Evolutionary conservation across 1,140 invertebrate species (phyloP).

Genomic region (Phortica variegata): DNA sequence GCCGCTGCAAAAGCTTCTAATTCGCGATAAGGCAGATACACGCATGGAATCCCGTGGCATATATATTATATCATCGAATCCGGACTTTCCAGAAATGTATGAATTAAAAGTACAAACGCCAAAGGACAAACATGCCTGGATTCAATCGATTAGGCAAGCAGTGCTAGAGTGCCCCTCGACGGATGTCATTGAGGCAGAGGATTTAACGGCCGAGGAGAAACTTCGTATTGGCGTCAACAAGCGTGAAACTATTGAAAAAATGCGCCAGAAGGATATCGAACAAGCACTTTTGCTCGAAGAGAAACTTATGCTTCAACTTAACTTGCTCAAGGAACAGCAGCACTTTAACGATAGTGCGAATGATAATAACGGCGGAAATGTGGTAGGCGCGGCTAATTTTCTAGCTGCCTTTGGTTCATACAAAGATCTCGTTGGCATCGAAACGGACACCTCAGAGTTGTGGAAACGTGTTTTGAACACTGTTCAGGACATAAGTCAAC

Average conservation of each 20-base stretch:
- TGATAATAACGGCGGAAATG: constrained; percentile 13
- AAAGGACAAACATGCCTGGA: constrained; percentile 87
- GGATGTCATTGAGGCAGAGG: constrained; percentile 62
- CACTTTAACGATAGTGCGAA: constrained; percentile 21
- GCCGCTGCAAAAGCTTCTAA: constrained; percentile 84
- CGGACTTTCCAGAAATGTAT: constrained; percentile 91
- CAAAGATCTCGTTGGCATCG: constrained; percentile 62
- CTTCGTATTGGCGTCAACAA: constrained; percentile 71
- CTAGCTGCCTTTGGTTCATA: constrained; percentile 59
- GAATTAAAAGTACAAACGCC: constrained; percentile 87
- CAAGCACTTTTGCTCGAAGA: constrained; percentile 83
- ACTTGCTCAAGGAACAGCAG: constrained; percentile 66
- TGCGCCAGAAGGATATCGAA: constrained; percentile 84
- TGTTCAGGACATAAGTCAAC: constrained; percentile 65
- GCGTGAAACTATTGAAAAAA: constrained; percentile 67
- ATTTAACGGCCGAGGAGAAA: constrained; percentile 70
- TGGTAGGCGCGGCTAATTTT: constrained; percentile 41
- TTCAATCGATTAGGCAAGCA: constrained; percentile 76
- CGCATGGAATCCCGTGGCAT: constrained; percentile 80
- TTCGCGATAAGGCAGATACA: constrained; percentile 90
- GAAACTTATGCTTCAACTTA: constrained; percentile 81
- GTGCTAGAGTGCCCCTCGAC: constrained; percentile 72
- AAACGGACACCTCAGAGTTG: constrained; percentile 65
- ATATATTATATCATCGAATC: constrained; percentile 85
- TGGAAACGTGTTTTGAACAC: constrained; percentile 72